Conservation (phyloP, 2,113 vertebrate species). For the Nycticebus coucang region DNA sequence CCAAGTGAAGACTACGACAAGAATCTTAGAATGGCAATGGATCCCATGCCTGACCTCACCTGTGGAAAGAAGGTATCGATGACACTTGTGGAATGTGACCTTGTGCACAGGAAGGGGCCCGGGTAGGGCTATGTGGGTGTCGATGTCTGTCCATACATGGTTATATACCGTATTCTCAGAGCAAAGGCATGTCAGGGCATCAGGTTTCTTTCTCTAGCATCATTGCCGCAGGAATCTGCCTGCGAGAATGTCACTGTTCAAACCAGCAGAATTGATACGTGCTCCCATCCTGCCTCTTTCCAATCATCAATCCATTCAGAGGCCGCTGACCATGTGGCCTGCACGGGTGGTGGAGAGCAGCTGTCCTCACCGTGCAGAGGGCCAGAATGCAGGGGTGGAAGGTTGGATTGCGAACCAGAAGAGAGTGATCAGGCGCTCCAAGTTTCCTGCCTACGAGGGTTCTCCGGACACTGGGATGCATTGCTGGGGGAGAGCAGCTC, state of each 20-base stretch:
- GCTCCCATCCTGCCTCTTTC: constrained; percentile 6
- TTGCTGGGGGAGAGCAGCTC: not conserved
- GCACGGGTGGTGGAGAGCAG: not conserved
- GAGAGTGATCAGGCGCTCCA: not conserved
- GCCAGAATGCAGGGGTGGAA: not conserved
- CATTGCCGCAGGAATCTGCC: constrained; percentile 31
- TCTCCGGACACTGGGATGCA: not conserved
- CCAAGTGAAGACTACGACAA: not conserved
- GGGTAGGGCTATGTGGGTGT: not conserved
- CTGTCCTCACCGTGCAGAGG: not conserved
- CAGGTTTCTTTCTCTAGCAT: not conserved
- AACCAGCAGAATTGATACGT: constrained; percentile 13
- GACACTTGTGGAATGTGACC: not conserved
- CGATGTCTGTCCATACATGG: not conserved
- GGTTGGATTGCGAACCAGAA: not conserved
- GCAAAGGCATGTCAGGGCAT: constrained; percentile 54
- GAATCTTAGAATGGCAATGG: not conserved
- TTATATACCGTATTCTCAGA: not conserved
- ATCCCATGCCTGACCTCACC: not conserved
- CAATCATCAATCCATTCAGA: not conserved
- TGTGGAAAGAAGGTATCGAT: not conserved
- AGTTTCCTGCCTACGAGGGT: not conserved
- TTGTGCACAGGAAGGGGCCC: not conserved
- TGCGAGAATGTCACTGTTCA: constrained; percentile 50
- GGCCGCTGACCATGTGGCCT: not conserved